Conservation (phyloP, 1,140 invertebrate genomes). For the Zaprionus lachaisei region DNA sequence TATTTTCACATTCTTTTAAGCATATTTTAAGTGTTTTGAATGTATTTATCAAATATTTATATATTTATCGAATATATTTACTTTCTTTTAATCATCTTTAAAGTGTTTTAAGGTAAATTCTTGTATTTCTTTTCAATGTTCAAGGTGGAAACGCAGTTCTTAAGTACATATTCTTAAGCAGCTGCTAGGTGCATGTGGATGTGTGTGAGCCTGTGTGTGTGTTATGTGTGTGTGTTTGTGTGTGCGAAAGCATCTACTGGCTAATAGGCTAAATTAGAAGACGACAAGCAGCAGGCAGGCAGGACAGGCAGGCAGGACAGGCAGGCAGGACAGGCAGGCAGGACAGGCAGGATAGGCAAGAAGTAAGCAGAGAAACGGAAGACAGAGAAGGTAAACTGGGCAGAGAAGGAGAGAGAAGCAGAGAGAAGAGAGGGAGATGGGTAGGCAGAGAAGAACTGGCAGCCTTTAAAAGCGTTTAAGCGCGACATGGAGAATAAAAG, state of each 20-base stretch:
- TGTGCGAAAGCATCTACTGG: slow-evolving; percentile 70
- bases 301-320: slow-evolving; percentile 1
- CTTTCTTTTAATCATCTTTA: background rate
- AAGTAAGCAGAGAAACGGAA: slow-evolving; percentile 8
- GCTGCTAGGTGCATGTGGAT: slow-evolving; percentile 4
- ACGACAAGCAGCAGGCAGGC: slow-evolving; percentile 21
- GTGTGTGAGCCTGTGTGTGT: slow-evolving; percentile 13
- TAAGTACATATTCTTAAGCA: background rate
- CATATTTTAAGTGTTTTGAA: no score
- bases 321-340: slow-evolving; percentile 1
- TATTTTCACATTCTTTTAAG: no score
- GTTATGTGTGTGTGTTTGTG: slow-evolving; percentile 35
- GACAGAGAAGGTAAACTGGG: slow-evolving; percentile 8
- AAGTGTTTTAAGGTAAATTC: background rate
- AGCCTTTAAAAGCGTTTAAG: slow-evolving; percentile 74
- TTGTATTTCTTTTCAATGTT: background rate
- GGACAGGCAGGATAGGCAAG: slow-evolving; percentile 8
- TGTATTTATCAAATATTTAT: no score
- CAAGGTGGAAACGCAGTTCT: slow-evolving; percentile 4
- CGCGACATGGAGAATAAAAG: slow-evolving; percentile 72
- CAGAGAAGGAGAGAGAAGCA: background rate
- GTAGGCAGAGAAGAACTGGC: background rate
- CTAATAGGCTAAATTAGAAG: slow-evolving; percentile 78
- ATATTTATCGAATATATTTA: background rate
- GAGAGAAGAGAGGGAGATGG: background rate